phyloP scores from a whole-genome alignment of 2,888 invertebrate species.

The Melipona beecheii region DNA sequence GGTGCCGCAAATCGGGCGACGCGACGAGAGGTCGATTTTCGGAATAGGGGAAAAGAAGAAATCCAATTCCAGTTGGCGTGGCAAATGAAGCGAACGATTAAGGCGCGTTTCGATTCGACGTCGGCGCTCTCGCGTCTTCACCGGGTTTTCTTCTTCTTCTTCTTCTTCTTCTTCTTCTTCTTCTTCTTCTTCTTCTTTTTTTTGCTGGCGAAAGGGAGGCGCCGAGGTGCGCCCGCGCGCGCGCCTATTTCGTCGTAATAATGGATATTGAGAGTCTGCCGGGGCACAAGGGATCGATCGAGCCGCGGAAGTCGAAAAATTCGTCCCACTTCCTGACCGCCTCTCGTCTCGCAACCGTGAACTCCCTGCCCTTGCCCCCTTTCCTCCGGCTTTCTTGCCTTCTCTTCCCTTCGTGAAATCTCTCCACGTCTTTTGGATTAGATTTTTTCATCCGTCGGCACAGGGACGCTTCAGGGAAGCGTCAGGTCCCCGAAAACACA shows the following conservation, averaged over 20 bases:
- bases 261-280: slow-evolving; percentile 65
- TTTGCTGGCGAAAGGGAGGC: slow-evolving; percentile 17
- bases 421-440: no score
- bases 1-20: neutral
- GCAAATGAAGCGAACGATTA: slow-evolving; percentile 39
- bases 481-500: no score
- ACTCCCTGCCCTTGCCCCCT: slow-evolving; percentile 33
- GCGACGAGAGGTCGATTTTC: slow-evolving; percentile 30
- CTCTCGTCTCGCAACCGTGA: slow-evolving; percentile 51
- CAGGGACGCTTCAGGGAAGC: no score
- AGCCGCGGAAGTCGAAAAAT: slow-evolving; percentile 72
- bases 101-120: slow-evolving; percentile 35
- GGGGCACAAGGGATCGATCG: slow-evolving; percentile 67
- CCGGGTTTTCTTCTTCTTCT: neutral
- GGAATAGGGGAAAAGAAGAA: neutral
- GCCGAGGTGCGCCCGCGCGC: slow-evolving; percentile 28
- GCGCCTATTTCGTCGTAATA: slow-evolving; percentile 53
- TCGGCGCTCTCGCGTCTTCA: slow-evolving; percentile 4
- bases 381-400: neutral
- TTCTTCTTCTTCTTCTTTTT: neutral
- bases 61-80: slow-evolving; percentile 13
- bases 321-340: slow-evolving; percentile 69
- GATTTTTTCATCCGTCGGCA: no score
- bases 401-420: neutral
- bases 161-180: neutral